phyloP scores from a whole-genome alignment of 2,888 invertebrate genomes.

The Agriopis aurantiaria region DNA sequence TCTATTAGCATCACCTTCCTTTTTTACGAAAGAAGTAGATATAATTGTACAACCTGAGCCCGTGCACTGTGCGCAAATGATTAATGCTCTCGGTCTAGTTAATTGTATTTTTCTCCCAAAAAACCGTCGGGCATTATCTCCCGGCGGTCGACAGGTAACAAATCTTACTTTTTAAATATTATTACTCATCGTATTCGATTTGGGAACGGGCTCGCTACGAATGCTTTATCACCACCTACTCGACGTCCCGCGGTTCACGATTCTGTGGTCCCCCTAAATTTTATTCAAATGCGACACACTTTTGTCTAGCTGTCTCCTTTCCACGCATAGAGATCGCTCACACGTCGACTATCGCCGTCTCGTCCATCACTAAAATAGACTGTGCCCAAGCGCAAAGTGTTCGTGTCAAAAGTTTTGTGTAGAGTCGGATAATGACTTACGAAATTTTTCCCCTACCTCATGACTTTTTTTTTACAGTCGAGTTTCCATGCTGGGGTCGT shows the following conservation, averaged over 20 bases:
- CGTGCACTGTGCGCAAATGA: conserved; percentile 73
- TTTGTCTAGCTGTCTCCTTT: conserved; percentile 77
- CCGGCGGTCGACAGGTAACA: conserved; percentile 84
- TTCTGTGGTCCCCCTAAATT: conserved; percentile 84
- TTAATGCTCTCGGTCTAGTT: conserved; percentile 79
- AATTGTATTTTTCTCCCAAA: conserved; percentile 84
- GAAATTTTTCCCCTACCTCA: conserved; percentile 85
- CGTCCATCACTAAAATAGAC: conserved; percentile 84
- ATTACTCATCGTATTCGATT: conserved; percentile 86
- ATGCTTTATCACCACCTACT: conserved; percentile 87
- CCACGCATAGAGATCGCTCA: conserved; percentile 66
- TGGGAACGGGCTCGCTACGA: conserved; percentile 83
- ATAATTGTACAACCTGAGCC: conserved; percentile 82
- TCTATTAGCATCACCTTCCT: conserved; percentile 70
- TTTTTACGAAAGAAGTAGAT: conserved; percentile 62
- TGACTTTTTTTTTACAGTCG: conserved; percentile 82
- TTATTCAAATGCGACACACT: conserved; percentile 84
- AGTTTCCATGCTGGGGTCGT: conserved; percentile 79
- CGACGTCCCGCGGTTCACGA: conserved; percentile 83
- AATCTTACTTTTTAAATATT: conserved; percentile 86
- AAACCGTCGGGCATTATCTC: conserved; percentile 80
- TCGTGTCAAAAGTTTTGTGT: conserved; percentile 86
- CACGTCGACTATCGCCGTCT: conserved; percentile 70
- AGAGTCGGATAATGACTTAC: conserved; percentile 83
- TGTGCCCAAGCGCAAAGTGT: conserved; percentile 86